Evolutionary conservation across 1,140 invertebrate genomes (phyloP).

Genomic region (Bombus pyrosoma): DNA sequence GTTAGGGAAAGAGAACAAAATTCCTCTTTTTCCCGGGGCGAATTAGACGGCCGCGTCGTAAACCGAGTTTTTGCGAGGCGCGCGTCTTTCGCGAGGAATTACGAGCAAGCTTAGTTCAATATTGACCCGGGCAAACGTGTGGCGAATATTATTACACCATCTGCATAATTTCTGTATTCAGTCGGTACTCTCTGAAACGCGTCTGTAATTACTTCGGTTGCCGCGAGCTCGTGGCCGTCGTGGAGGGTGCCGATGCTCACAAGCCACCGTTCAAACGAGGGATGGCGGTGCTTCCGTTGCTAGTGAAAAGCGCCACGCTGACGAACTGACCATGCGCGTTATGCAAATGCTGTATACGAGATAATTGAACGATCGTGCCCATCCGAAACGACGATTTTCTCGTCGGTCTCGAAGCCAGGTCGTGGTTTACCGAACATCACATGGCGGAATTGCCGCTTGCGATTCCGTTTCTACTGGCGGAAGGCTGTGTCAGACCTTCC

Average conservation of each 20-base stretch:
- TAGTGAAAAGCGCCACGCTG: slow-evolving; percentile 49
- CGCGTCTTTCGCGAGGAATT: slow-evolving; percentile 69
- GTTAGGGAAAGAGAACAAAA: background rate
- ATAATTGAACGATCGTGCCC: slow-evolving; percentile 75
- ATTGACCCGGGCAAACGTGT: slow-evolving; percentile 80
- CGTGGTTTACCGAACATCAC: slow-evolving; percentile 15
- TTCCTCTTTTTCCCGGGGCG: slow-evolving; percentile 4
- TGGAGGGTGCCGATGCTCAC: slow-evolving; percentile 58
- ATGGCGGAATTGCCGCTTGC: background rate
- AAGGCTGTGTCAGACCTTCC: background rate
- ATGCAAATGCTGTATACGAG: slow-evolving; percentile 75
- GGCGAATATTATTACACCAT: slow-evolving; percentile 80
- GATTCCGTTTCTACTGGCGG: background rate
- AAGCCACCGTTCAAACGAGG: slow-evolving; percentile 8
- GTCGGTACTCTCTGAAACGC: slow-evolving; percentile 77
- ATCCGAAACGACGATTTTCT: slow-evolving; percentile 62
- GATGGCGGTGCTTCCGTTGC: slow-evolving; percentile 8
- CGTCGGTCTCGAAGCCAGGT: slow-evolving; percentile 7
- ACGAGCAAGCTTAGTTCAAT: slow-evolving; percentile 78
- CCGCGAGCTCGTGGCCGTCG: slow-evolving; percentile 71
- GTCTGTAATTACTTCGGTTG: slow-evolving; percentile 80
- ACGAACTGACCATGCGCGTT: slow-evolving; percentile 69
- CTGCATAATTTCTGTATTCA: slow-evolving; percentile 81
- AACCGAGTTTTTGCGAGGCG: slow-evolving; percentile 38
- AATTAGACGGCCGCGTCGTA: slow-evolving; percentile 42